Percentiles rank a stretch among this genome's conserved stretches.
These are phyloP conservation scores for Sussaba pulchella DNA, from an alignment of 2,888 invertebrate species.

Conservation along the genomic window DNA sequence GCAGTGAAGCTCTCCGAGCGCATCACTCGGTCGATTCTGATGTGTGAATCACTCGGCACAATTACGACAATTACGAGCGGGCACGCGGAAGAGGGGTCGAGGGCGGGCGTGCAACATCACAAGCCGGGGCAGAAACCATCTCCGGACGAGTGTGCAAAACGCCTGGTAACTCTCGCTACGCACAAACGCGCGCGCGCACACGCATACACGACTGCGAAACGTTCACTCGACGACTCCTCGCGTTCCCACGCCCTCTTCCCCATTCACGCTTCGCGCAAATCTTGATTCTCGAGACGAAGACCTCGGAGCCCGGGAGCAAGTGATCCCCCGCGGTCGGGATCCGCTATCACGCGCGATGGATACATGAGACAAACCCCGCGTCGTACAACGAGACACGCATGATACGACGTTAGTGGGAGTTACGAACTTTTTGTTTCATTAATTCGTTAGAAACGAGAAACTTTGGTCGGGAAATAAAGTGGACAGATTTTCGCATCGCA, in stretches of 20 bases:
- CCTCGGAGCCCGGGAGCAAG: slow-evolving; percentile 62
- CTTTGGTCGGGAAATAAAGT: slow-evolving; percentile 34
- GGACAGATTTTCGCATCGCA: slow-evolving; percentile 50
- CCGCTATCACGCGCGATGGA: slow-evolving; percentile 58
- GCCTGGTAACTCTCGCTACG: slow-evolving; percentile 74
- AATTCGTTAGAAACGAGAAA: slow-evolving; percentile 36
- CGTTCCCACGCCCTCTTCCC: slow-evolving; percentile 84
- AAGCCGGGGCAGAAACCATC: slow-evolving; percentile 58
- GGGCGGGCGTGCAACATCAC: slow-evolving; percentile 39
- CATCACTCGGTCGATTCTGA: slow-evolving; percentile 77
- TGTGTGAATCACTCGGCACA: slow-evolving; percentile 85
- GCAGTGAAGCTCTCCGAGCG: slow-evolving; percentile 40
- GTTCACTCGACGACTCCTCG: slow-evolving; percentile 67
- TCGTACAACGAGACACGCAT: slow-evolving; percentile 9
- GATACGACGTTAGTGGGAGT: slow-evolving; percentile 33
- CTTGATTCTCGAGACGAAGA: slow-evolving; percentile 75
- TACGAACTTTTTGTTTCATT: slow-evolving; percentile 20
- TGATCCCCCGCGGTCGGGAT: slow-evolving; percentile 55
- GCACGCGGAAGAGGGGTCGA: slow-evolving; percentile 48
- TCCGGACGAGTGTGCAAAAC: slow-evolving; percentile 70
- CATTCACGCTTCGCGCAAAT: slow-evolving; percentile 83
- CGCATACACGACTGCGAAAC: slow-evolving; percentile 77
- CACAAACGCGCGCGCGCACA: too few relatives aligned
- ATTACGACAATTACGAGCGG: slow-evolving; percentile 82
- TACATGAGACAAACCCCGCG: slow-evolving; percentile 35